Evolutionary conservation across 1,140 invertebrate genomes (phyloP), one percentile per base, ranked within the genome.

Genomic region (Aphelenchoides avenae): DNA sequence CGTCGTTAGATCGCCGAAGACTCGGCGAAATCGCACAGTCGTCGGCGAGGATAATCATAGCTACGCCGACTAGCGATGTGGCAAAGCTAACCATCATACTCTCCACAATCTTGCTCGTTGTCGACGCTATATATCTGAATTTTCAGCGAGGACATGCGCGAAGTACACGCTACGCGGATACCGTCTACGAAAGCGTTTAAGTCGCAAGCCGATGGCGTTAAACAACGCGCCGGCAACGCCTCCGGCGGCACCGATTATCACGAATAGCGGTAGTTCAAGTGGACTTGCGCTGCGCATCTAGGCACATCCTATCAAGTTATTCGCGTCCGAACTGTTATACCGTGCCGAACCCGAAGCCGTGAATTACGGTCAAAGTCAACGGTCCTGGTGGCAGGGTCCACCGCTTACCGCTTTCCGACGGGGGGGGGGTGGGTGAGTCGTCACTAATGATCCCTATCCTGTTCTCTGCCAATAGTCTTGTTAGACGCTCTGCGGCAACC

Each of bases 191-290:
- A 92, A 93, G 5, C 88, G 84, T 3, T 90, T 86, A 9, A 98
- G 81, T 76, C 85, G 88, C 57, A 87, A 88, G 78, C 98, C 98
- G 3, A 96, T 81, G 61, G 86, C 81, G 79, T 94, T 97, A 85
- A 92, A 98, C 4, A 91, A 73, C n/a, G 93, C 89, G 2, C 95
- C 95, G 0, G 88, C 76, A 3, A 93, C 56, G 1, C 95, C 94
- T 37, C 93, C 91, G 30, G 91, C 79, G 0, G 84, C 81, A 26
- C 92, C 94, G 80, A 98, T 89, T 0, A 89, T 20, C 70, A 91
- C 82, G 78, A 95, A 98, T 30, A 97, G 82, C 0, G 89, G 87
- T 52, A 98, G 80, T 80, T 98, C 93, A 68, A 86, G 87, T n/a
- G n/a, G n/a, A n/a, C n/a, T n/a, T n/a, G n/a, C n/a, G n/a, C n/a